Evolutionary conservation across 2,888 invertebrate genomes (phyloP).

Genomic region (Mantis religiosa): DNA sequence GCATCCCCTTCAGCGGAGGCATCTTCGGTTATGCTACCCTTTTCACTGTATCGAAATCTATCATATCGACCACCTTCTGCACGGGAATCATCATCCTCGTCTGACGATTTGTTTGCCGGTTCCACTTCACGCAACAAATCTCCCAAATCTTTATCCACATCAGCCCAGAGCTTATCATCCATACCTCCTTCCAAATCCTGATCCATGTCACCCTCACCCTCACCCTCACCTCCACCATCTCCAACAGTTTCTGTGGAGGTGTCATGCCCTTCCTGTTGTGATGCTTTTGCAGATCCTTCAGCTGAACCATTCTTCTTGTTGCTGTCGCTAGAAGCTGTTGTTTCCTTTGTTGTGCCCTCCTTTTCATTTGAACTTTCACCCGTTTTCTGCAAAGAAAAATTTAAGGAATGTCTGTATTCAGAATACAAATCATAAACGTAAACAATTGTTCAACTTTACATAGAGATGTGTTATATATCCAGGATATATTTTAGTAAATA

Average conservation of each 20-base stretch:
- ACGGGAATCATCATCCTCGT: slow-evolving; percentile 65
- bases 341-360: slow-evolving; percentile 12
- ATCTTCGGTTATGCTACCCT: slow-evolving; percentile 40
- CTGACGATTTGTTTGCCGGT: slow-evolving; percentile 52
- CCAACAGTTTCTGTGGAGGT: slow-evolving; percentile 5
- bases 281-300: slow-evolving; percentile 27
- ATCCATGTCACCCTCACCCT: slow-evolving; percentile 46
- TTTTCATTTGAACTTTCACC: slow-evolving; percentile 15
- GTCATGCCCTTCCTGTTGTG: slow-evolving; percentile 30
- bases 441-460: no score
- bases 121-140: slow-evolving; percentile 61
- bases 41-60: slow-evolving; percentile 63
- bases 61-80: slow-evolving; percentile 52
- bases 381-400: slow-evolving; percentile 1
- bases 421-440: background rate
- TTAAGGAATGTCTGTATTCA: no score
- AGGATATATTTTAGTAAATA: no score
- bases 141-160: slow-evolving; percentile 76
- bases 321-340: background rate
- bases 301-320: background rate
- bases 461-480: no score
- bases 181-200: slow-evolving; percentile 40
- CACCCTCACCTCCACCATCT: slow-evolving; percentile 37
- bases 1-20: slow-evolving; percentile 16
- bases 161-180: slow-evolving; percentile 74